Percentiles rank a stretch among this genome's conserved stretches.
Conservation (phyloP, 2,797 vertebrate genomes). For the Psittacula echo region DNA sequence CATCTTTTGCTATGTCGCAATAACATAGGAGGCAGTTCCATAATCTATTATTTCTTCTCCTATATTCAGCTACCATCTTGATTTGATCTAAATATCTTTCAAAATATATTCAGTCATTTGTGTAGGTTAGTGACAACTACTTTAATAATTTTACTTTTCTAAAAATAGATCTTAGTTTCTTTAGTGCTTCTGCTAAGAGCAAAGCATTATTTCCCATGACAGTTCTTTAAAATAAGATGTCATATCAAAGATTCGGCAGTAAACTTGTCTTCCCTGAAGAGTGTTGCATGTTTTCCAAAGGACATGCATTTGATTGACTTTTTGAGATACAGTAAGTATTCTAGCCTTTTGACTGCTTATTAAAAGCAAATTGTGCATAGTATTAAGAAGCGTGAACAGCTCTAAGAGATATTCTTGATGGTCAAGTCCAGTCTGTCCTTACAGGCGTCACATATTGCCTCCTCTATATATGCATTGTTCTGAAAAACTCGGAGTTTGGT, state of each 20-base stretch:
- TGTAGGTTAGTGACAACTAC: neutral
- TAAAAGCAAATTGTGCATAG: neutral
- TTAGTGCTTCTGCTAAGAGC: neutral
- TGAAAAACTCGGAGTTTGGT: neutral
- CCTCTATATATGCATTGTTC: neutral
- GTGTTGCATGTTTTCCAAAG: neutral
- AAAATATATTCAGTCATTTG: neutral
- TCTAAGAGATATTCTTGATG: neutral
- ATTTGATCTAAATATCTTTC: neutral
- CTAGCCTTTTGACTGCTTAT: neutral
- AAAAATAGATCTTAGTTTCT: neutral
- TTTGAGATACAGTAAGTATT: neutral
- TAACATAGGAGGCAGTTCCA: neutral
- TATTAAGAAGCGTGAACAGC: neutral
- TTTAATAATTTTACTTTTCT: neutral
- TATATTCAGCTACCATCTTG: neutral
- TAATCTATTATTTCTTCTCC: neutral
- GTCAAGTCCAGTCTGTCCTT: neutral
- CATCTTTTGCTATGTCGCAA: neutral
- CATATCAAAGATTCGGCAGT: neutral
- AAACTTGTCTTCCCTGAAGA: neutral
- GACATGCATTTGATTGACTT: neutral
- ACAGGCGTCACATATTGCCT: neutral
- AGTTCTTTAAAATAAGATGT: neutral
- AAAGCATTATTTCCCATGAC: neutral